Evolutionary conservation across 2,113 vertebrate species (phyloP), one percentile per base, ranked within the genome.

Genomic region (Herpailurus yagouaroundi): DNA sequence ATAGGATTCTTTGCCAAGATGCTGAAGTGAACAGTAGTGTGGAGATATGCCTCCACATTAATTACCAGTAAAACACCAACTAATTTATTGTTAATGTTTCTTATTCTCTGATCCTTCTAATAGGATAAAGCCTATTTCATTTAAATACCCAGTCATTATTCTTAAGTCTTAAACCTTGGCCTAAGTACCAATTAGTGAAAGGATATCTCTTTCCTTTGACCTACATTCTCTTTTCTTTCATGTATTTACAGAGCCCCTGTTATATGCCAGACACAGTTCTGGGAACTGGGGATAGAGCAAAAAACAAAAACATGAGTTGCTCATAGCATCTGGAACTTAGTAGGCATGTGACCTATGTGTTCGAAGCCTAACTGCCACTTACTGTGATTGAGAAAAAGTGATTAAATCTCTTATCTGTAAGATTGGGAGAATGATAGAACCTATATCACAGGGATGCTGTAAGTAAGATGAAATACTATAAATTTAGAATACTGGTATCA

Each of bases 71-170:
- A 95, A 84, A 93, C 21, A 86, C 33, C 31, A 76, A n/a, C 69
- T 85, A 33, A 55, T 83, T 71, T 96, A 71, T 92, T 97, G 19
- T 95, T 92, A 88, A 41, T 88, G 21, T 74, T 93, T 85, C 23
- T 88, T 88, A 80, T 79, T 95, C 19, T 95, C 36, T 93, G 50
- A 69, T 93, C 19, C 52, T 89, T 45, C 45, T 91, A 81, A 76
- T 79, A 92, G 41, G n/a, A 64, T 4, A 93, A 64, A 92, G 36
- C 50, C 19, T 23, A 57, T 48, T 94, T 90, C 89, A 90, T 85
- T 90, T 94, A 95, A 91, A 87, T 38, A 64, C 21, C 8, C 29
- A 71, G 64, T 80, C 71, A 60, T 89, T 89, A 77, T 88, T 63
- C 33, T 41, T 89, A 73, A 89, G n/a, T 86, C 89, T 94, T 90